phyloP scores from a whole-genome alignment of 2,888 invertebrate genomes.

The Pristionchus entomophagus region DNA sequence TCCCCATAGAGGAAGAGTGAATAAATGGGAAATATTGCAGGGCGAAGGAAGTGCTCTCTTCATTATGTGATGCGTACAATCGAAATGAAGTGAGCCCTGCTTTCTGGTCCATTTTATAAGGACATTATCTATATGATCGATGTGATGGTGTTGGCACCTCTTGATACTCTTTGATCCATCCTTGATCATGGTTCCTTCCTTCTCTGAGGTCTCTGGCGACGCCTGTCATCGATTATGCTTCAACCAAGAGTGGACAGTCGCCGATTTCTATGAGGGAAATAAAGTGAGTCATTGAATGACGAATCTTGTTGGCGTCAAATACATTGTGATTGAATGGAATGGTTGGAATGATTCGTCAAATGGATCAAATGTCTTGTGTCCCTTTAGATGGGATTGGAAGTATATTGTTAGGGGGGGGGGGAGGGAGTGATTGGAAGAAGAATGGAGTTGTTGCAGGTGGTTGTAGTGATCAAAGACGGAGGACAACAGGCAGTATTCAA shows the following conservation, averaged over 20 bases:
- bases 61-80: constrained; percentile 66
- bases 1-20: neutral
- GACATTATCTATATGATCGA: neutral
- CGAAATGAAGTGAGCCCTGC: constrained; percentile 51
- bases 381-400: too few relatives aligned
- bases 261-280: constrained; percentile 70
- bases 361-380: too few relatives aligned
- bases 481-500: constrained; percentile 73
- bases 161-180: too few relatives aligned
- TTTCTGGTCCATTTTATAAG: neutral
- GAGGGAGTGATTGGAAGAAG: neutral
- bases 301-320: neutral
- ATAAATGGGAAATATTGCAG: constrained; percentile 52
- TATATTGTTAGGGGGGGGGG: too few relatives aligned
- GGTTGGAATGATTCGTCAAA: too few relatives aligned
- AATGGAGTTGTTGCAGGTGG: constrained; percentile 51
- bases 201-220: constrained; percentile 65
- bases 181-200: too few relatives aligned
- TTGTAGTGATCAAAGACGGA: constrained; percentile 65
- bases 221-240: constrained; percentile 72
- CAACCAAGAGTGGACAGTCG: constrained; percentile 65
- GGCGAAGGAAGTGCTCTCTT: constrained; percentile 64
- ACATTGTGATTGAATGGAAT: too few relatives aligned
- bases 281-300: constrained; percentile 57
- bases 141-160: neutral